phyloP scores from a whole-genome alignment of 2,888 invertebrate species.

The Pegoplata infirma region DNA sequence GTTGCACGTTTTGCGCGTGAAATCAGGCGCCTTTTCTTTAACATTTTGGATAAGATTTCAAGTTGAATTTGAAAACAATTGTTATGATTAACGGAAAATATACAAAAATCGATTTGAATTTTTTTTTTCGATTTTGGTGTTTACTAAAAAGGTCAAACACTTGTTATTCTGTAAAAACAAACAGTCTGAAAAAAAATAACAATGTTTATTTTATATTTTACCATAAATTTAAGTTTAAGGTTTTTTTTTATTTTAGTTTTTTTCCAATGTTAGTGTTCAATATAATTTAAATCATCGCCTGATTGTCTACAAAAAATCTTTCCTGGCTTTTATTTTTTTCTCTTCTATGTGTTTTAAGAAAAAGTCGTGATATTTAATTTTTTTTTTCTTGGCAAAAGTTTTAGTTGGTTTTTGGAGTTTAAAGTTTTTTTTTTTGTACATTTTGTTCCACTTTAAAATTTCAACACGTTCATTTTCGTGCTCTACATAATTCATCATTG shows the following conservation, averaged over 20 bases:
- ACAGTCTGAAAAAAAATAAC: neutral
- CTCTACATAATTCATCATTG: slow-evolving; percentile 77
- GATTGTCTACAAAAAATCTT: slow-evolving; percentile 56
- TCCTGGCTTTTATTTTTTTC: slow-evolving; percentile 1
- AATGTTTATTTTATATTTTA: slow-evolving; percentile 29
- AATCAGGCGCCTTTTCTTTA: slow-evolving; percentile 56
- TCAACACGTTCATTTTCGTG: slow-evolving; percentile 73
- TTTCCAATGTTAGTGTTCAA: slow-evolving; percentile 53
- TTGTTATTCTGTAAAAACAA: slow-evolving; percentile 49
- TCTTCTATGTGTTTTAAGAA: too few species aligned
- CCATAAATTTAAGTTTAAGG: slow-evolving; percentile 7
- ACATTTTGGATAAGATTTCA: too few species aligned
- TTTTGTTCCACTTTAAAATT: slow-evolving; percentile 63
- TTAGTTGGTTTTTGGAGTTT: neutral
- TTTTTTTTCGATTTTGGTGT: slow-evolving; percentile 6
- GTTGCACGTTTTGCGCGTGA: slow-evolving; percentile 61
- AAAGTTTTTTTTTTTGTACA: slow-evolving; percentile 7
- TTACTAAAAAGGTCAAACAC: slow-evolving; percentile 55
- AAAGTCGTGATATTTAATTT: slow-evolving; percentile 51
- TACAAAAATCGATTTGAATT: neutral
- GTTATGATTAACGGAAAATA: slow-evolving; percentile 59
- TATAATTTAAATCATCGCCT: slow-evolving; percentile 64
- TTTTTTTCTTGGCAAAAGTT: neutral
- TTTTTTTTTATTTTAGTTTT: neutral
- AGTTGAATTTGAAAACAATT: slow-evolving; percentile 44